These are phyloP conservation scores for Aleiodes leptofemur DNA, from an alignment of 2,888 invertebrate genomes.

Conservation along the genomic window DNA sequence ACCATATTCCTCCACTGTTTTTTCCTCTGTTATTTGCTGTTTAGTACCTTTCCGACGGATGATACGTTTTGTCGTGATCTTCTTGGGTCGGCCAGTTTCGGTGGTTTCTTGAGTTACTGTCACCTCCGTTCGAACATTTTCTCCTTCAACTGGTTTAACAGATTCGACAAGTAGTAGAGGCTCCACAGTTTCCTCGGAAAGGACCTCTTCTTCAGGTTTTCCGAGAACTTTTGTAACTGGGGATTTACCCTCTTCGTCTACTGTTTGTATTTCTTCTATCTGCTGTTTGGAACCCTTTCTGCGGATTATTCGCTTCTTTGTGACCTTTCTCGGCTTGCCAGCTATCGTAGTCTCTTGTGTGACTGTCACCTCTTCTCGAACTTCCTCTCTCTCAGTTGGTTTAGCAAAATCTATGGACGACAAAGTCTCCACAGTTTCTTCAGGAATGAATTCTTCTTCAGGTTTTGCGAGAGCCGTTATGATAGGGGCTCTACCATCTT, in stretches of 20 bases:
- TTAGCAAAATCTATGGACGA: constrained; percentile 53
- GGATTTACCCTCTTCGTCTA: constrained; percentile 74
- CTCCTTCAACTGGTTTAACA: constrained; percentile 59
- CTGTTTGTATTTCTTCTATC: constrained; percentile 52
- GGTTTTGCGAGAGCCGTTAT: constrained; percentile 70
- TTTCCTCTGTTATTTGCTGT: constrained; percentile 62
- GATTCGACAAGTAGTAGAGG: constrained; percentile 54
- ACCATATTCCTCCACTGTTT: constrained; percentile 75
- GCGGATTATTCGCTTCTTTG: constrained; percentile 61
- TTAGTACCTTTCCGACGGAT: constrained; percentile 70
- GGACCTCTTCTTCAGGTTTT: constrained; percentile 65
- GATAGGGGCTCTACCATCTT: constrained; percentile 75
- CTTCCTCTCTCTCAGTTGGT: constrained; percentile 71
- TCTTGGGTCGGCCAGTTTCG: constrained; percentile 67
- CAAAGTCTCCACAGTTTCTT: constrained; percentile 46
- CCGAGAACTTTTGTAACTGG: constrained; percentile 69
- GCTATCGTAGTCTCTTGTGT: constrained; percentile 54
- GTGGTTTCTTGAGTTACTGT: constrained; percentile 63
- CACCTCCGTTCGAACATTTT: constrained; percentile 63
- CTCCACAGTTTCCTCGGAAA: constrained; percentile 58
- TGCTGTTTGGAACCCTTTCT: constrained; percentile 67
- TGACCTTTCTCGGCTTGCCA: constrained; percentile 61
- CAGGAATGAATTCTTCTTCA: constrained; percentile 53
- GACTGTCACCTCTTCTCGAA: constrained; percentile 49
- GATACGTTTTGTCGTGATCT: constrained; percentile 72